Base-by-base conservation (phyloP, 2,888 invertebrate species). In the Campoplex nolae region DNA sequence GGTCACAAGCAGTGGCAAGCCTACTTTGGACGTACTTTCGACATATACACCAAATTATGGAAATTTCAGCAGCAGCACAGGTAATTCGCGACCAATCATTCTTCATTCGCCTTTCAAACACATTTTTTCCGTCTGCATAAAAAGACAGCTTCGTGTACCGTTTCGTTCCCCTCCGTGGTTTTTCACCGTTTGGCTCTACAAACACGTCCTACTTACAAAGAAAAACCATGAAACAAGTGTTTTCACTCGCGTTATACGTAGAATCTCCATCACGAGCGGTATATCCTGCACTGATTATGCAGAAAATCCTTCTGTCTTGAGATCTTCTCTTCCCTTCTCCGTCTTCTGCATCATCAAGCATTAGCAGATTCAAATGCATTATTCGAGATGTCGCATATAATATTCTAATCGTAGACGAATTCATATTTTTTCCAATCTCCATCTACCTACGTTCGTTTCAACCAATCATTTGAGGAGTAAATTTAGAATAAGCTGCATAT, bases 1-100 rank as follows among this genome's bases (percentile, higher is more conserved):
- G 99, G 99, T 23, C 98, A 99, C 95, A 98, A 98, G 94, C 98
- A 99, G 95, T 99, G 99, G 99, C 99, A 99, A 95, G 97, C 98
- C 18, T 99, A 99, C 95, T 99, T 99, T 95, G 98, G 98, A 35
- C 96, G 98, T 91, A 99, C 99, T 42, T 99, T 99, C 95, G 99
- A 99, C 95, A 98, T 99, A 84, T 99, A 99, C 95, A 99, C 99
- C 51, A 98, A 98, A 95, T 95, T 99, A 84, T 99, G 99, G 99
- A 99, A 99, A 95, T 99, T 98, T 94, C 99, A 99, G 95, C 99
- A 99, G 94, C 98, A 98, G 94, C 98, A 99, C 95, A 97, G 99
- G 95, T 96, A 93, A 93, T 92, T 23, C 23, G 23, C 23, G 23
- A 23, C 23, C 74, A 45, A 58, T 74, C 16, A 38, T 35, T 65